phyloP scores from a whole-genome alignment of 2,797 vertebrate species.

The Anolis apletophallus region DNA sequence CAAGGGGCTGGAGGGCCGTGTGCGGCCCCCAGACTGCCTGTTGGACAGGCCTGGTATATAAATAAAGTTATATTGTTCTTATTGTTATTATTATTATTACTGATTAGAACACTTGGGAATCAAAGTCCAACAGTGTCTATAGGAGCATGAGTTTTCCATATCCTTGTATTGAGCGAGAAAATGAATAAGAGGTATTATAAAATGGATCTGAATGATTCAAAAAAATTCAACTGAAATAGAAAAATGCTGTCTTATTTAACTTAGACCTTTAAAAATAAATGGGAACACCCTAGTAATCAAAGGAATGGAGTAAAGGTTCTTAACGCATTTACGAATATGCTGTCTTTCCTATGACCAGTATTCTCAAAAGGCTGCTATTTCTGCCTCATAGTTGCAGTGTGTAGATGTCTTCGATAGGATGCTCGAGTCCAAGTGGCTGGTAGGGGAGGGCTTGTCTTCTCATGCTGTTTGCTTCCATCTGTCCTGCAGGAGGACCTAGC shows the following conservation, averaged over 20 bases:
- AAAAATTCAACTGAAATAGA: background rate
- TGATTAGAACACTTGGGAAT: background rate
- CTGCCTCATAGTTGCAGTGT: background rate
- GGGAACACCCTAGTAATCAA: background rate
- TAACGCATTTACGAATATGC: background rate
- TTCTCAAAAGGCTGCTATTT: background rate
- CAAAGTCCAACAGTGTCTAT: background rate
- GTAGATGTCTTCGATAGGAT: background rate
- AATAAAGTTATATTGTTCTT: too few relatives aligned
- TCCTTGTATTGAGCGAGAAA: background rate
- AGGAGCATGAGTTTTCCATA: background rate
- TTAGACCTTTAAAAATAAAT: background rate
- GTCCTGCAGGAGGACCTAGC: slow-evolving; percentile 85
- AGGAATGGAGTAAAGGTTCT: background rate
- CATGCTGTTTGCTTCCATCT: background rate
- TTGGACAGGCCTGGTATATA: too few relatives aligned
- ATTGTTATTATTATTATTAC: too few relatives aligned
- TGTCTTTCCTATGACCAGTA: background rate
- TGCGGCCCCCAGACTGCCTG: too few relatives aligned
- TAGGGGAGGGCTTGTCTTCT: background rate
- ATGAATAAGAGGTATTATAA: background rate
- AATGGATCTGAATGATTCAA: background rate
- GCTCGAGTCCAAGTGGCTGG: background rate
- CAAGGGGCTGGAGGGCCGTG: too few relatives aligned
- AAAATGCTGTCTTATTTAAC: background rate